Percentiles rank a stretch among this genome's conserved stretches.
Conservation (phyloP, 30 jellyfish, hydroid and myxozoan species). For the Catostylus mosaicus region DNA sequence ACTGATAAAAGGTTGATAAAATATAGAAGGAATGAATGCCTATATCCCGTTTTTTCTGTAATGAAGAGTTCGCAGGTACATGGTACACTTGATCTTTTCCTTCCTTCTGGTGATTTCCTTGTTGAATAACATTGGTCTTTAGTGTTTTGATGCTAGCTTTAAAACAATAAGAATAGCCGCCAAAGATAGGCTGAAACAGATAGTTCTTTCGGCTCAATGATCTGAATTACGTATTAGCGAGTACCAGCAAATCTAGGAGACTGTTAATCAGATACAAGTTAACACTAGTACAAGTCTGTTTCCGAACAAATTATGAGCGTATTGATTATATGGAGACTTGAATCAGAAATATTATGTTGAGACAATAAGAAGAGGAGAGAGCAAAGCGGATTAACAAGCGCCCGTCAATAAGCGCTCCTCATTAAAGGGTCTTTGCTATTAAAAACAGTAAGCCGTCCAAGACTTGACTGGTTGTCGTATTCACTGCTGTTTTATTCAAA, state of each 20-base stretch:
- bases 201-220: too few species aligned
- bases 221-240: neutral
- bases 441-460: neutral
- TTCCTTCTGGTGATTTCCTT: too few species aligned
- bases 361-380: neutral
- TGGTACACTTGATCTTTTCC: neutral
- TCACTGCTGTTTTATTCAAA: neutral
- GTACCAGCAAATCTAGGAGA: constrained; percentile 12
- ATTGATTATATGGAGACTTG: neutral
- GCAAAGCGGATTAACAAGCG: neutral
- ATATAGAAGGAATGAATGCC: too few species aligned
- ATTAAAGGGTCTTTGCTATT: neutral
- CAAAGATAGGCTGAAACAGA: too few species aligned
- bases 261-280: neutral
- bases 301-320: neutral
- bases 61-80: too few species aligned
- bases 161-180: too few species aligned
- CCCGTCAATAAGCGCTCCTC: constrained; percentile 22
- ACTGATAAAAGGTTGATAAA: too few species aligned
- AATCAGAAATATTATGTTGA: neutral
- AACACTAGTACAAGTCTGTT: neutral
- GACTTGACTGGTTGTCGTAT: neutral
- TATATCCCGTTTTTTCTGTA: too few species aligned
- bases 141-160: too few species aligned
- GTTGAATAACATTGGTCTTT: too few species aligned